Evolutionary conservation across 1,140 invertebrate species (phyloP).

Genomic region (Euura saliciscinereae): DNA sequence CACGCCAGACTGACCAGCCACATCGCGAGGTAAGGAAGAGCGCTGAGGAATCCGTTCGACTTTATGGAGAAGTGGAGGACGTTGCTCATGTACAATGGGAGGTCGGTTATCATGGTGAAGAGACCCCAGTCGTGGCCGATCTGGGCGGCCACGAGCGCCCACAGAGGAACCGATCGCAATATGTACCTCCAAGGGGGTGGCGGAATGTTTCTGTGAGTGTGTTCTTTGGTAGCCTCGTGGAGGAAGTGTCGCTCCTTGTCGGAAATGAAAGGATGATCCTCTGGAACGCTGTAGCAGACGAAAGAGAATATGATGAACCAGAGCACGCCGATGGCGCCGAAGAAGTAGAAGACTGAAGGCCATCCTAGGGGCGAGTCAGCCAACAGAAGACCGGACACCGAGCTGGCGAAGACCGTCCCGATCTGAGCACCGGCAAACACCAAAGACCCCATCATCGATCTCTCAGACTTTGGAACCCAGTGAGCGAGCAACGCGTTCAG

Average conservation of each 20-base stretch:
- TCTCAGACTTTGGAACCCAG: constrained; percentile 71
- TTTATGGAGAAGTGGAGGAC: constrained; percentile 83
- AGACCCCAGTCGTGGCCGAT: constrained; percentile 90
- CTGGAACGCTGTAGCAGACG: constrained; percentile 59
- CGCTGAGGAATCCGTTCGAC: constrained; percentile 70
- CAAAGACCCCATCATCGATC: constrained; percentile 71
- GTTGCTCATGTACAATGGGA: constrained; percentile 88
- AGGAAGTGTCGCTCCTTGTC: constrained; percentile 67
- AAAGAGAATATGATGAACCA: constrained; percentile 50
- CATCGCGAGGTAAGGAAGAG: constrained; percentile 74
- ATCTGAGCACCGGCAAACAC: constrained; percentile 56
- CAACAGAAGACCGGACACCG: constrained; percentile 56
- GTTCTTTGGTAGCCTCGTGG: constrained; percentile 27
- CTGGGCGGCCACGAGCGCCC: constrained; percentile 70
- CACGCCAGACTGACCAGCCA: constrained; percentile 72
- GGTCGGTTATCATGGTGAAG: constrained; percentile 86
- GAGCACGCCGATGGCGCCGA: constrained; percentile 38
- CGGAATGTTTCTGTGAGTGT: constrained; percentile 52
- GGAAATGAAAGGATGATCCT: constrained; percentile 64
- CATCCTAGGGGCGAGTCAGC: constrained; percentile 53
- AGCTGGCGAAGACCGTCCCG: constrained; percentile 59
- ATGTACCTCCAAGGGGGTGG: constrained; percentile 72
- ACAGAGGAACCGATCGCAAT: constrained; percentile 74
- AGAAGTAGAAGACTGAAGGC: constrained; percentile 61
- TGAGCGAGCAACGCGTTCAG: constrained; percentile 70